Percentiles rank a stretch among this genome's conserved stretches.
Evolutionary conservation across 2,888 invertebrate species (phyloP).

Genomic region (Ormyrus pomaceus): DNA sequence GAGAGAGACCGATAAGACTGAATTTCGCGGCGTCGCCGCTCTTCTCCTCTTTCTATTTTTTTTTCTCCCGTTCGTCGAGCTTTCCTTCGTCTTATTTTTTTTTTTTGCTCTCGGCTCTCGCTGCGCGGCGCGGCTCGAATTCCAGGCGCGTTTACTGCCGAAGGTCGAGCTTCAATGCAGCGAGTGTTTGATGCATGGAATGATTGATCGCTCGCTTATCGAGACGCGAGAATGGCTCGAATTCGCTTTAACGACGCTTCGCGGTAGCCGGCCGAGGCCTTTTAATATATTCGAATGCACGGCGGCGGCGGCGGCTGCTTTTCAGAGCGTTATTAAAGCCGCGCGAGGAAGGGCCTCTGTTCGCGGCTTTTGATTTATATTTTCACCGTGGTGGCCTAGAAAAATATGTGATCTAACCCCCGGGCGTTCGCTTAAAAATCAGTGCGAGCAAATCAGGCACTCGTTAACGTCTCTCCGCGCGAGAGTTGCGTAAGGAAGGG

Average conservation of each 20-base stretch:
- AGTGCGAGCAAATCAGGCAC: too few species aligned
- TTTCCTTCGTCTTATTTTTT: background rate
- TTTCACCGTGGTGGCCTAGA: too few species aligned
- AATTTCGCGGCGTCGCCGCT: constrained; percentile 33
- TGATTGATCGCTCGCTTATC: constrained; percentile 8
- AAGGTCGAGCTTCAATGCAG: background rate
- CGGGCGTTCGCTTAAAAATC: too few species aligned
- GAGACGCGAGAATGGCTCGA: too few species aligned
- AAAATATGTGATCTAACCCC: too few species aligned
- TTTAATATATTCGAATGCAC: background rate
- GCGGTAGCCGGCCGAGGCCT: background rate
- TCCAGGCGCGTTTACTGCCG: background rate
- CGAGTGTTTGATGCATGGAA: background rate
- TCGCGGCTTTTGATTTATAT: too few species aligned
- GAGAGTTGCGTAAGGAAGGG: background rate
- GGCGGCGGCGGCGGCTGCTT: too few species aligned
- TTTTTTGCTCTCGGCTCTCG: background rate
- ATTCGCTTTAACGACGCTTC: too few species aligned
- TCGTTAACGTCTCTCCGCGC: too few species aligned
- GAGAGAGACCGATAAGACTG: constrained; percentile 28
- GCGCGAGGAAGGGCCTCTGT: too few species aligned
- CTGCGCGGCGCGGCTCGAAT: background rate
- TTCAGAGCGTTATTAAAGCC: too few species aligned
- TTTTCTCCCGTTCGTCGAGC: background rate
- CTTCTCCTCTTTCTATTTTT: background rate